A percentile compares a stretch with the other conserved stretches of the same genome.
These are phyloP conservation scores for Sparidentex hasta DNA, from an alignment of 2,797 vertebrate genomes.

Conservation along the genomic window DNA sequence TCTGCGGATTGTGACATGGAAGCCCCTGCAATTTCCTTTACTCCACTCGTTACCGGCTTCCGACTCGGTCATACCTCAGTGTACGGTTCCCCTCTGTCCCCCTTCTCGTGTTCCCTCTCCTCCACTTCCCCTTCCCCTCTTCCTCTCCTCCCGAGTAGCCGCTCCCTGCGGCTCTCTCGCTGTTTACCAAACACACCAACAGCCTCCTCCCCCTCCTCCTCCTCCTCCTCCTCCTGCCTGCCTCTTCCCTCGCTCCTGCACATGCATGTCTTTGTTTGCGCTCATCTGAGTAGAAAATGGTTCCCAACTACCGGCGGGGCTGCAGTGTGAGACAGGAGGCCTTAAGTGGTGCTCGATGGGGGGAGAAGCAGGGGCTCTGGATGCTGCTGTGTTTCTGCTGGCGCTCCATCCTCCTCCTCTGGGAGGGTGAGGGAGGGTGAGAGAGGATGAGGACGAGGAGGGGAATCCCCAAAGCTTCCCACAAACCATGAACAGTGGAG, in stretches of 20 bases:
- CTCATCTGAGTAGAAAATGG: conserved; percentile 84
- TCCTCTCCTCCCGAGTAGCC: conserved; percentile 54
- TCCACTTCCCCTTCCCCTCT: conserved; percentile 61
- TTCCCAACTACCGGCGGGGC: conserved; percentile 58
- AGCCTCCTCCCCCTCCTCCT: conserved; percentile 48
- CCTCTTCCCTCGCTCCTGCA: conserved; percentile 50
- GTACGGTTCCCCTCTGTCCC: conserved; percentile 31
- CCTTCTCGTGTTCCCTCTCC: conserved; percentile 47
- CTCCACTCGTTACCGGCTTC: conserved; percentile 52
- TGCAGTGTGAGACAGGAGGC: conserved; percentile 72
- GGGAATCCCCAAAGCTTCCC: conserved; percentile 41
- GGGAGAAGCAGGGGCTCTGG: conserved; percentile 28
- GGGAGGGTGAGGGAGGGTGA: conserved; percentile 32
- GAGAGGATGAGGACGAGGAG: conserved; percentile 35
- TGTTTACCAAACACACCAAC: conserved; percentile 85
- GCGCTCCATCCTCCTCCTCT: conserved; percentile 31
- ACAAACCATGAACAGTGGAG: conserved; percentile 37
- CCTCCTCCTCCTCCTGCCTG: conserved; percentile 12
- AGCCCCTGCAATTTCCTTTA: conserved; percentile 71
- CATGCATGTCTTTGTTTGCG: conserved; percentile 82
- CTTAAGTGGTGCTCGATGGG: conserved; percentile 63
- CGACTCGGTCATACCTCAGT: conserved; percentile 33
- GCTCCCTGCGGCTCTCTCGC: conserved; percentile 65
- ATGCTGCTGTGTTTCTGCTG: conserved; percentile 36
- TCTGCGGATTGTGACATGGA: conserved; percentile 63